Evolutionary conservation across 2,888 invertebrate species (phyloP).

Genomic region (Drepanosiphum platanoidis): DNA sequence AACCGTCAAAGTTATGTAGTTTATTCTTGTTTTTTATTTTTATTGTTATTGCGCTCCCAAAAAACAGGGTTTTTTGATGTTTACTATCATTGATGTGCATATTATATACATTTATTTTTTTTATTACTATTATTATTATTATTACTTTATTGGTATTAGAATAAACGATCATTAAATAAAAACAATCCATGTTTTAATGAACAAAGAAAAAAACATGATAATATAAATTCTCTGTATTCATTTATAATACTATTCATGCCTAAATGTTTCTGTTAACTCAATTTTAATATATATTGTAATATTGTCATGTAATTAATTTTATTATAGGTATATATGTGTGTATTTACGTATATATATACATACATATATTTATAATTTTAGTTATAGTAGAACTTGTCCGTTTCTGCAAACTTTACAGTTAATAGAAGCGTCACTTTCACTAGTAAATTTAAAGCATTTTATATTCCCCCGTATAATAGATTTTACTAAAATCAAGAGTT

Average conservation of each 20-base stretch:
- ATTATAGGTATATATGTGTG: no score
- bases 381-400: no score
- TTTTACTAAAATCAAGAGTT: no score
- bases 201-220: not conserved
- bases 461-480: no score
- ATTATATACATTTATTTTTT: conserved; percentile 26
- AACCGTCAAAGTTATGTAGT: conserved; percentile 23
- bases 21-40: conserved; percentile 36
- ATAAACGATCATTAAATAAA: conserved; percentile 23
- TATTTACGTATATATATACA: no score
- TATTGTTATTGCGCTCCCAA: conserved; percentile 37
- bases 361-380: no score
- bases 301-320: not conserved
- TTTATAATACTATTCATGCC: not conserved
- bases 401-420: no score
- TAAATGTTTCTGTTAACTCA: not conserved
- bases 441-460: no score
- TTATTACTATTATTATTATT: conserved; percentile 30
- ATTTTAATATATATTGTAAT: not conserved
- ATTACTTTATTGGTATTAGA: conserved; percentile 32
- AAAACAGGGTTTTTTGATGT: conserved; percentile 43
- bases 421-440: no score
- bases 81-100: conserved; percentile 22
- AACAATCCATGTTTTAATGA: not conserved
- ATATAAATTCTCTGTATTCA: no score